Base-by-base conservation (phyloP, 2,797 vertebrate species). In the Thripadectes ignobilis region DNA sequence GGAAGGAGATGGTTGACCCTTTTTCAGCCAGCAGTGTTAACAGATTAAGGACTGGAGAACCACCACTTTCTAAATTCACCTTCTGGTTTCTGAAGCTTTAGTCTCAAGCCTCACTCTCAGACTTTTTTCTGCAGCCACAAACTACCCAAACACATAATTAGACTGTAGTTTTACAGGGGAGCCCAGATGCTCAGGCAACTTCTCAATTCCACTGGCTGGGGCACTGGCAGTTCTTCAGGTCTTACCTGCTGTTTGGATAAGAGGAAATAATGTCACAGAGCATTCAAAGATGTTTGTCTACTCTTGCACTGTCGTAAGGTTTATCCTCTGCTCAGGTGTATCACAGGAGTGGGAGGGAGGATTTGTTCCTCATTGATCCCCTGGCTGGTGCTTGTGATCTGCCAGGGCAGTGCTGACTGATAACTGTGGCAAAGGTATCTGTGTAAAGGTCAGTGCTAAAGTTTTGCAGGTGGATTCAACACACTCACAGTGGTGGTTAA, bases 401-500 rank as follows among this genome's bases (percentile, higher is more conserved):
- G 63, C 69, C 59, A 76, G 74, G 91, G 67, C 75, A 78, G 32
- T 36, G 75, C n/a, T 39, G 49, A 97, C 61, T 45, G 74, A 96
- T 78, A 93, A 91, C 91, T 92, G 94, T 97, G 97, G 89, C 75
- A 91, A 96, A 97, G 96, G 96, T 95, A 92, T 97, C 92, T 97
- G 97, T 85, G 66, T 75, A 98, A 98, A 99, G 98, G 98, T 98
- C 98, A 89, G 6, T 12, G 41, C 52, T 45, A 3, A 41, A 65
- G 90, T 62, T 85, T 57, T 67, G 62, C 39, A 43, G 38, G 30
- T 85, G 48, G 36, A 75, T 85, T 57, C 65, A 78, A 52, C 10
- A 21, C 57, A 23, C 22, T 41, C 2, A 1, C 38, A 49, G 39
- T 4, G 14, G 46, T 72, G 59, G 77, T 92, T 95, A 93, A 84